phyloP scores from a whole-genome alignment of 2,888 invertebrate genomes.

The Holacanthella duospinosa region DNA sequence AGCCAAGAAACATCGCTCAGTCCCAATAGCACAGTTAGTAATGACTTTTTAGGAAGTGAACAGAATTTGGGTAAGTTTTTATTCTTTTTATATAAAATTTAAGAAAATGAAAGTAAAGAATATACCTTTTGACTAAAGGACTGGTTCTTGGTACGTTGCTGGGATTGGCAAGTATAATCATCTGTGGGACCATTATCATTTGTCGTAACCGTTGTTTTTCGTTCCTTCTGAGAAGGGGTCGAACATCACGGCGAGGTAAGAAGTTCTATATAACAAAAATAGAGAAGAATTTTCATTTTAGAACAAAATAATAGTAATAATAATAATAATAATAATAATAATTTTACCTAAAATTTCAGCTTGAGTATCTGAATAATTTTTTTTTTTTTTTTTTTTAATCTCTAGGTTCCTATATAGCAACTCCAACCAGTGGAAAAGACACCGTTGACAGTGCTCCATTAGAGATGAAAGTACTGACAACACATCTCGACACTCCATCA shows the following conservation, averaged over 20 bases:
- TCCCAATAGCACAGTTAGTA: neutral
- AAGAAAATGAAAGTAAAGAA: no score
- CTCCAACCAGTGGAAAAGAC: neutral
- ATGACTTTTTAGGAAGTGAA: neutral
- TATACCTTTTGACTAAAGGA: no score
- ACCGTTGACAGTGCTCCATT: conserved; percentile 7
- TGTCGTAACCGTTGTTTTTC: conserved; percentile 8
- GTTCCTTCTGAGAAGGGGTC: neutral
- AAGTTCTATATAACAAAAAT: no score
- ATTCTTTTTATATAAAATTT: no score
- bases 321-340: neutral
- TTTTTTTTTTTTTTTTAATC: neutral
- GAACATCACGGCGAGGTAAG: neutral
- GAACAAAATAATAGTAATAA: no score
- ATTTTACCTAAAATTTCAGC: neutral
- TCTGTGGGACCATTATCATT: conserved; percentile 8
- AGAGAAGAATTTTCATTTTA: no score
- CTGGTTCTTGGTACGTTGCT: conserved; percentile 1
- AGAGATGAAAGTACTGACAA: neutral
- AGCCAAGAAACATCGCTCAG: neutral
- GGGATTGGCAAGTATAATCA: conserved; percentile 4
- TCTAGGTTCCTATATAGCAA: neutral
- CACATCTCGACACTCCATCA: neutral
- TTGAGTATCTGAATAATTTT: neutral
- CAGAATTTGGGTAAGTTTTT: conserved; percentile 6